These are phyloP conservation scores for Eilema depressum DNA, from an alignment of 2,888 invertebrate genomes.

Conservation along the genomic window DNA sequence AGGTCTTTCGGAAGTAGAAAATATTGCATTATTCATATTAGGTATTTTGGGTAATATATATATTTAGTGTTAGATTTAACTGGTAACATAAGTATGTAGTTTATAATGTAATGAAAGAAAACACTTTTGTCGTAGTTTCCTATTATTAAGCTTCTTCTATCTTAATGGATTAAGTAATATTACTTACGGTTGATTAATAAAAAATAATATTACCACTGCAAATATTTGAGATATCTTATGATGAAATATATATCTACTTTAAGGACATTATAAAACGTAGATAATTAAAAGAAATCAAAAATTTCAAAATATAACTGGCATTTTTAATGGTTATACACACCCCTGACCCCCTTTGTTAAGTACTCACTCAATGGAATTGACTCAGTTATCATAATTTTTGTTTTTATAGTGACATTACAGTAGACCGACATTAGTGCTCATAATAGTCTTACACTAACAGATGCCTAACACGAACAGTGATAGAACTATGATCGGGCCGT, in stretches of 20 bases:
- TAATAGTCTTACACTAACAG: conserved; percentile 78
- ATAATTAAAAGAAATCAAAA: conserved; percentile 88
- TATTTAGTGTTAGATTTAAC: conserved; percentile 86
- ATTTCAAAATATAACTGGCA: conserved; percentile 85
- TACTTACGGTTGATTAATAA: conserved; percentile 86
- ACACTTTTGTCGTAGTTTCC: conserved; percentile 86
- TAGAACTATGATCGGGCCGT: conserved; percentile 46
- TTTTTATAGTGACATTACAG: conserved; percentile 72
- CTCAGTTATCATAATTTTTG: conserved; percentile 81
- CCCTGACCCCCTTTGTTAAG: conserved; percentile 62
- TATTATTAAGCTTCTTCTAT: conserved; percentile 88
- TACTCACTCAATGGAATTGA: conserved; percentile 28
- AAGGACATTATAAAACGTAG: conserved; percentile 88
- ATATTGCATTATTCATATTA: conserved; percentile 87
- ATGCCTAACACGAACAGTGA: conserved; percentile 39
- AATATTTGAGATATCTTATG: conserved; percentile 87
- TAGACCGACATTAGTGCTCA: conserved; percentile 30
- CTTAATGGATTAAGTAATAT: conserved; percentile 86
- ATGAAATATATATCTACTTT: conserved; percentile 88
- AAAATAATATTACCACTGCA: conserved; percentile 87
- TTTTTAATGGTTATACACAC: conserved; percentile 78
- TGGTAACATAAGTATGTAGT: conserved; percentile 87
- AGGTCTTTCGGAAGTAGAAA: conserved; percentile 83
- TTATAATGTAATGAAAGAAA: conserved; percentile 85
- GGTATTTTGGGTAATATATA: conserved; percentile 87